Base-by-base conservation (phyloP, 2,797 vertebrate genomes). In the Oophaga sylvatica region DNA sequence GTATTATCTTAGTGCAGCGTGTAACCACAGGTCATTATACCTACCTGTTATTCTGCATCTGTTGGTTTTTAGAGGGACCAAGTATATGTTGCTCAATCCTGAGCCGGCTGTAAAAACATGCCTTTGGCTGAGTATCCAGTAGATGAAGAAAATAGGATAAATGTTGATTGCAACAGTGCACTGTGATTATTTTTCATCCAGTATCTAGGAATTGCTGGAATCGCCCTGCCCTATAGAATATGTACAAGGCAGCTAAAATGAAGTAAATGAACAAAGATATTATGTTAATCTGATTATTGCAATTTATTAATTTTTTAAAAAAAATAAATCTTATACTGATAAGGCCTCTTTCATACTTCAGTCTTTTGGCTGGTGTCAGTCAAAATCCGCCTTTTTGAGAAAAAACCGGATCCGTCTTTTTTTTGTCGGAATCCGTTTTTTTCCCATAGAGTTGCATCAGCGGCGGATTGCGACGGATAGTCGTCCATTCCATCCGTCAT, bases 201-300 rank as follows among this genome's bases (percentile, higher is more conserved):
- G 48, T 76, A n/a, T 53, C 35, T 20, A 41, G 2, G 3, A 15
- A 31, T 6, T 75, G 15, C 20, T 57, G 56, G 75, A 22, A 20
- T 22, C 53, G 48, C n/a, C 9, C 45, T 13, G 7, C 11, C 5
- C 20, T 26, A 13, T 19, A 53, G 45, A 60, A 9, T 5, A n/a
- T 35, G 19, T 41, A 35, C 53, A 71, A 71, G 29, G 29, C 53
- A 71, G 81, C 67, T 83, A 83, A 83, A 41, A 83, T 57, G 81
- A 53, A 71, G 81, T 59, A 83, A 83, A 15, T 71, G 12, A 70
- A 53, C 9, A 4, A 5, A 81, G 41, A 13, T 29, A 53, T 77
- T 57, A 29, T 0, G 3, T 10, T 65, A 26, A 1, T 3, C 31
- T 65, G 35, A n/a, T 29, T 5, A 15, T 31, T 68, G 67, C 13